Evolutionary conservation across 92 coral and sea anemone species (phyloP).

Genomic region (Phenganax marumi): DNA sequence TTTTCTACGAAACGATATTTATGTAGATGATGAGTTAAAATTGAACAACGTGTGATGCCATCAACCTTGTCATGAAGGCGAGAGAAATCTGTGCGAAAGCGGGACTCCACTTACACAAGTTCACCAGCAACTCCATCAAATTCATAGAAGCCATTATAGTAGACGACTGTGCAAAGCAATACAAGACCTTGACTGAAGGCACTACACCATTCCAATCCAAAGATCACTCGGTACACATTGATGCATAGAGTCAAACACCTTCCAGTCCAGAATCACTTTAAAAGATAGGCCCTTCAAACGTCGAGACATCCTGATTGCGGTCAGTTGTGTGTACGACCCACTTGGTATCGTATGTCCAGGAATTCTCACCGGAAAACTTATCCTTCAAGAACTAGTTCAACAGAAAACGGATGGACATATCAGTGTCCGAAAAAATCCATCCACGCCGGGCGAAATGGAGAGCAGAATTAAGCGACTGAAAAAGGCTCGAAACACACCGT

Average conservation of each 20-base stretch:
- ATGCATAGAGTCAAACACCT: not conserved
- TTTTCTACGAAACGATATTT: not conserved
- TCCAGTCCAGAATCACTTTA: not conserved
- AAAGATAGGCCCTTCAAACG: not conserved
- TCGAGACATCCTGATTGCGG: not conserved
- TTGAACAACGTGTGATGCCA: not conserved
- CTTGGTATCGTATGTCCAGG: not conserved
- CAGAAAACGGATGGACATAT: conserved; percentile 21
- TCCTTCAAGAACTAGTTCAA: not conserved
- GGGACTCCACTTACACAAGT: not conserved
- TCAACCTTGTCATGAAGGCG: not conserved
- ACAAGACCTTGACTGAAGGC: not conserved
- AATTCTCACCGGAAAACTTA: not conserved
- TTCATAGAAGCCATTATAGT: not conserved
- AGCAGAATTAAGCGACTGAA: conserved; percentile 47
- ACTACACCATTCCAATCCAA: not conserved
- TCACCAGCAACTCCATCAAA: not conserved
- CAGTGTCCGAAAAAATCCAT: conserved; percentile 46
- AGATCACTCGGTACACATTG: not conserved
- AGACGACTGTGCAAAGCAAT: not conserved
- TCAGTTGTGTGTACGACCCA: not conserved
- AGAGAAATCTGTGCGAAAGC: not conserved
- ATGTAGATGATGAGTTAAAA: conserved; percentile 9
- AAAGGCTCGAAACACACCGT: conserved; percentile 42
- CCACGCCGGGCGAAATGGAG: conserved; percentile 63